Evolutionary conservation across 2,888 invertebrate genomes (phyloP), one percentile per base, ranked within the genome.

Genomic region (Tetramorium bicarinatum): DNA sequence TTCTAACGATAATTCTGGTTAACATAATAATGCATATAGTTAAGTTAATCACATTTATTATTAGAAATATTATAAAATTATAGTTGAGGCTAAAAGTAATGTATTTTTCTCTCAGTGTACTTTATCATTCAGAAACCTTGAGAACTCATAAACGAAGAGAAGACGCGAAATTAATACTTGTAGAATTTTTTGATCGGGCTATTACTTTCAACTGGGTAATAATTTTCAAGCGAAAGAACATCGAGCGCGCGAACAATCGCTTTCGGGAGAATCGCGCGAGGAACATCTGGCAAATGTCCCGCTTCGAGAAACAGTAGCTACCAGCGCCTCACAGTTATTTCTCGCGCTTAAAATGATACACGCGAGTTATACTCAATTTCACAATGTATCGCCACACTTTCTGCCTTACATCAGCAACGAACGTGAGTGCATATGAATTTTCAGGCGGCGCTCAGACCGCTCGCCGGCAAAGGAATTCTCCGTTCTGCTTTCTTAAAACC

Each of bases 221-320:
- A 61, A 77, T 75, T 84, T 66, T 79, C 79, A 67, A 49, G 25
- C 18, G 59, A 84, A 79, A 69, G 64, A 82, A 75, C 21, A 52
- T 34, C n/a, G 41, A 62, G 15, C n/a, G 61, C 75, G 52, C 54
- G 38, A 71, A 84, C 52, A 80, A 71, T 76, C 69, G 80, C 82
- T 88, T 86, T 88, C 74, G 80, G 80, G 71, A 71, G 83, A 82
- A 86, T 82, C 82, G 69, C 80, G 29, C 34, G 34, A 74, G 69
- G 87, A 91, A 88, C 93, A 91, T 94, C 93, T 91, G 91, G 91
- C 93, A 93, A 93, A 93, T 93, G 93, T 92, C 91, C 91, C 89
- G 83, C 87, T 25, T 71, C 62, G 67, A 84, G 79, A 87, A 83
- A 84, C 87, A 88, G 85, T 86, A 85, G 88, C 85, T 87, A 87